A percentile compares a stretch with the other conserved stretches of the same genome.
Conservation (phyloP, 2,797 vertebrate species). For the Galagoides demidoff region DNA sequence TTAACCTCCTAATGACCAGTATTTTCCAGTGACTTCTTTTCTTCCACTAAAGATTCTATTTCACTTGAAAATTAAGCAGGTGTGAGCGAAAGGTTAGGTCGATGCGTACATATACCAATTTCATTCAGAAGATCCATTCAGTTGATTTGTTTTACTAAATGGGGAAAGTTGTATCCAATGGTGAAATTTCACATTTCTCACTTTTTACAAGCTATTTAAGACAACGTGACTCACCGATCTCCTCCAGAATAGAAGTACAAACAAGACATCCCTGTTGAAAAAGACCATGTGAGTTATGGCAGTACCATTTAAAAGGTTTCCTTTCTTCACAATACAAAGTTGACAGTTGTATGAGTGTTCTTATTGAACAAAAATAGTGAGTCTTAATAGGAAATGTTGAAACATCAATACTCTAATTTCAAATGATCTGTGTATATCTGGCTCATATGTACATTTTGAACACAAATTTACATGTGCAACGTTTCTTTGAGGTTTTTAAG, state of each 20-base stretch:
- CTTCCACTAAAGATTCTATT: slow-evolving; percentile 33
- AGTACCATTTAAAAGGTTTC: background rate
- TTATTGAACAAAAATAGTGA: background rate
- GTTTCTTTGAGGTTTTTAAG: slow-evolving; percentile 7
- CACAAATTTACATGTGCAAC: background rate
- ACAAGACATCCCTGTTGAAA: background rate
- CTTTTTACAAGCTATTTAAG: background rate
- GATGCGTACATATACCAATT: background rate
- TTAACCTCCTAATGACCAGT: background rate
- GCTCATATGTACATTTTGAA: background rate
- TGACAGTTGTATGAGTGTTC: background rate
- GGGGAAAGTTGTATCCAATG: background rate
- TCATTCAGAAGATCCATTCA: background rate
- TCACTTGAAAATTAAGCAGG: slow-evolving; percentile 20
- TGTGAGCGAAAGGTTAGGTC: background rate
- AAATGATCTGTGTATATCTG: background rate
- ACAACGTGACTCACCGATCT: background rate
- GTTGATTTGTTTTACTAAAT: background rate
- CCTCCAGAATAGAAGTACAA: background rate
- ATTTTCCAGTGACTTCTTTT: slow-evolving; percentile 47
- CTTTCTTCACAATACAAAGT: background rate
- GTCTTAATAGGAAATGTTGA: background rate
- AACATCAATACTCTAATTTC: slow-evolving; percentile 44
- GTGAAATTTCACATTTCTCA: background rate
- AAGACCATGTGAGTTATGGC: background rate